Evolutionary conservation across 1,140 invertebrate species (phyloP).

Genomic region (Limonius californicus): DNA sequence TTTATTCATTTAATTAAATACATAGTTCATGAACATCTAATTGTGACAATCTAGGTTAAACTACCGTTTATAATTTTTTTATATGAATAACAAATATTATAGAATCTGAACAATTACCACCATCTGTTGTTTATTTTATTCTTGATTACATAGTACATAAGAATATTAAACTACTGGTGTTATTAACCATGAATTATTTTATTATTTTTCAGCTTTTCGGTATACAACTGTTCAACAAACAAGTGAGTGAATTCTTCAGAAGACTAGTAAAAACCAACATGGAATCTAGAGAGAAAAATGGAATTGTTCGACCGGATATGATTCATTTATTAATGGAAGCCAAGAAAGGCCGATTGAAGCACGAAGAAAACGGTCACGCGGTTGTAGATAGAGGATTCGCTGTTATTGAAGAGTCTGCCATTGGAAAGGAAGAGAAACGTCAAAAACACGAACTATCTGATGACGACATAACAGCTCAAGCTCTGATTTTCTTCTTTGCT

Average conservation of each 20-base stretch:
- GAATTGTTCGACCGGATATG: constrained; percentile 44
- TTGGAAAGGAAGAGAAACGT: background rate
- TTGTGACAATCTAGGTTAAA: no score
- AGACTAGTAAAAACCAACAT: constrained; percentile 38
- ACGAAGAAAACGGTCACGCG: background rate
- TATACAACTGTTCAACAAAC: background rate
- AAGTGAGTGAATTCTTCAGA: background rate
- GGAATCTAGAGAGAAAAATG: constrained; percentile 32
- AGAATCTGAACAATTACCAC: no score
- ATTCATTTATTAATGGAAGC: constrained; percentile 48
- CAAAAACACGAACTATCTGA: background rate
- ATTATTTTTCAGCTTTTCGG: background rate
- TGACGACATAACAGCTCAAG: constrained; percentile 37
- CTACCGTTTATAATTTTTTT: no score
- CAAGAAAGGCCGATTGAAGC: constrained; percentile 37
- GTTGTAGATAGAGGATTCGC: no score
- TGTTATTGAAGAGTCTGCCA: background rate
- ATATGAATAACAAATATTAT: no score
- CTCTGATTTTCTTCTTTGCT: constrained; percentile 45
- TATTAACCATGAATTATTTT: no score
- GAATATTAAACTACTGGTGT: no score
- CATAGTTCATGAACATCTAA: no score
- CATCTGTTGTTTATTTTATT: no score
- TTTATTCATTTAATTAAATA: no score
- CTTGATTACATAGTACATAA: no score